These are phyloP conservation scores for Euzophera pinguis DNA, from an alignment of 2,888 invertebrate genomes.

Conservation along the genomic window DNA sequence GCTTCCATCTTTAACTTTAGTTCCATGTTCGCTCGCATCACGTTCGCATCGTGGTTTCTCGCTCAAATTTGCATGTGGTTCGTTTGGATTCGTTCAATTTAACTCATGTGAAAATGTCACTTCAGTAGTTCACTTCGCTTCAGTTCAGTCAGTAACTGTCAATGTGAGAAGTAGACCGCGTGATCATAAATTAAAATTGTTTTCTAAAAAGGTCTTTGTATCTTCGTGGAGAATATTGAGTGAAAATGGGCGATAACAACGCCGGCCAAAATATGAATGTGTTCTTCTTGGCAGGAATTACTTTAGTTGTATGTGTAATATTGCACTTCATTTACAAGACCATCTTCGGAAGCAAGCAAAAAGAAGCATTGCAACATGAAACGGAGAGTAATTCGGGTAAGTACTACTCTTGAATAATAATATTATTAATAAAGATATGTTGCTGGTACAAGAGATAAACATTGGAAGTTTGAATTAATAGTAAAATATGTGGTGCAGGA, in stretches of 20 bases:
- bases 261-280: slow-evolving; percentile 54
- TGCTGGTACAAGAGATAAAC: not conserved
- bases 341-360: slow-evolving; percentile 56
- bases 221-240: slow-evolving; percentile 51
- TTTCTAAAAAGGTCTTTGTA: slow-evolving; percentile 18
- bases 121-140: too few species aligned
- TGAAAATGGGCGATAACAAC: slow-evolving; percentile 68
- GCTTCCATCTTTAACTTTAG: too few species aligned
- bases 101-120: too few species aligned
- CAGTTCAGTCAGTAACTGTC: not conserved
- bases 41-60: too few species aligned
- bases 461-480: too few species aligned
- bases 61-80: too few species aligned
- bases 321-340: slow-evolving; percentile 62
- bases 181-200: slow-evolving; percentile 40
- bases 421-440: not conserved
- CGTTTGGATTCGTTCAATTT: too few species aligned
- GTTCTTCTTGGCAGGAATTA: slow-evolving; percentile 47
- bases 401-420: slow-evolving; percentile 20
- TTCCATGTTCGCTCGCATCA: too few species aligned
- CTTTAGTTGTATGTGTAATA: slow-evolving; percentile 54
- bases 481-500: not conserved
- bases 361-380: slow-evolving; percentile 54
- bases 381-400: slow-evolving; percentile 62
- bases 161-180: slow-evolving; percentile 42